Evolutionary conservation across 2,113 vertebrate genomes (phyloP), one percentile per base, ranked within the genome.

Genomic region (Clarias gariepinus): DNA sequence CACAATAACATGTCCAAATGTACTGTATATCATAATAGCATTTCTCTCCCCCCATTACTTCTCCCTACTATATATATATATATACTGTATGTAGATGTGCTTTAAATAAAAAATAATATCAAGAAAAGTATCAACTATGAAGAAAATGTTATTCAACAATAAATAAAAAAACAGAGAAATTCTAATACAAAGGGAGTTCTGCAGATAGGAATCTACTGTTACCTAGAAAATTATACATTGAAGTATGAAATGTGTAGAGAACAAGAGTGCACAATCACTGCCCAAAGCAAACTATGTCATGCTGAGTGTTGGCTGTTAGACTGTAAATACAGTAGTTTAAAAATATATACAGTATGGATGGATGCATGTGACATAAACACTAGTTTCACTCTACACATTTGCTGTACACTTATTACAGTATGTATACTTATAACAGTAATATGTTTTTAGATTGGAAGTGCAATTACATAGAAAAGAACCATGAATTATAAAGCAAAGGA

Each of bases 401-500:
- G 33, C 1, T 12, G n/a, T 33, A 30, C n/a, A 58, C 5, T 11
- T 58, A 79, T 53, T 19, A 33, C 21, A 79, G n/a, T 6, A 12
- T 79, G 3, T 18, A n/a, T n/a, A n/a, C n/a, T n/a, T n/a, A n/a
- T n/a, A n/a, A n/a, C n/a, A n/a, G n/a, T n/a, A n/a, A n/a, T n/a
- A n/a, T 18, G n/a, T 33, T 57, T 23, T 36, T 36, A 57, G 10
- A 28, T 57, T 71, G 77, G 41, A 52, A 12, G n/a, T 36, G 25
- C 4, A 64, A 21, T 9, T 1, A 63, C 63, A 36, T 21, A 25
- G 68, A 82, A 33, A 60, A 13, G 21, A n/a, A 12, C 19, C 60
- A 86, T 79, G 28, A 64, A 61, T 78, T 78, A 77, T 86, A 28
- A 74, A 64, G 30, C 60, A 60, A 68, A 61, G 6, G 16, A 69